Base-by-base conservation (phyloP, 2,888 invertebrate species). In the Drosophila peninsularis region DNA sequence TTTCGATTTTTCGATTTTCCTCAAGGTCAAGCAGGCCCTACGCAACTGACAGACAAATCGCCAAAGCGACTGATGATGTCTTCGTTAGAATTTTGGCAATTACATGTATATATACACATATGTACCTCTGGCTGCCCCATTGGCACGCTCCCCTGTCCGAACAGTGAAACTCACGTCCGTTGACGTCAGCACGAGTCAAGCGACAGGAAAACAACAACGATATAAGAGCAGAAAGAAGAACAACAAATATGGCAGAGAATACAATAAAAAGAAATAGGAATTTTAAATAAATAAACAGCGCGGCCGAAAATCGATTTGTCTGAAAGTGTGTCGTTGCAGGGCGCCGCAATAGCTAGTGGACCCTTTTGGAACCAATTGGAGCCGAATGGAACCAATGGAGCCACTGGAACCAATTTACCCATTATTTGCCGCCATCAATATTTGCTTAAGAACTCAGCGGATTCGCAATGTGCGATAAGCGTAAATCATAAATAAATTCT, bases 291-390 rank as follows among this genome's bases (percentile, higher is more conserved):
- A 77, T 77, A 77, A 77, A 74, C 66, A 57, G 45, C 57, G 37
- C 39, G 41, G 50, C 62, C 56, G 60, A 73, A 76, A 76, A 76
- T 77, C 78, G 70, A 77, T 77, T 77, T 76, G 76, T 76, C 77
- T 69, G 62, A 49, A 17, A 56, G 50, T 61, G 68, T 72, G 72
- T 62, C 64, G 56, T 68, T 58, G 63, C 57, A 47, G 21, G 36
- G 53, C 56, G 44, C 56, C 44, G 36, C 5, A 30, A 19, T 19
- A n/a, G 53, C 30, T 30, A 24, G 19, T 19, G 52, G 61, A 45
- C 41, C 45, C 47, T 2, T 11, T 41, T 21, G 42, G 42, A 21
- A 42, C 21, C 42, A 21, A 49, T 55, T 57, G n/a, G 36, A 36
- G 11, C 36, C 50, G 37, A 27, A 30, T 49, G 49, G 30, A 52